Percentiles rank a stretch among this genome's conserved stretches.
Conservation (phyloP, 2,888 invertebrate species). For the Anagyrus pseudococci region DNA sequence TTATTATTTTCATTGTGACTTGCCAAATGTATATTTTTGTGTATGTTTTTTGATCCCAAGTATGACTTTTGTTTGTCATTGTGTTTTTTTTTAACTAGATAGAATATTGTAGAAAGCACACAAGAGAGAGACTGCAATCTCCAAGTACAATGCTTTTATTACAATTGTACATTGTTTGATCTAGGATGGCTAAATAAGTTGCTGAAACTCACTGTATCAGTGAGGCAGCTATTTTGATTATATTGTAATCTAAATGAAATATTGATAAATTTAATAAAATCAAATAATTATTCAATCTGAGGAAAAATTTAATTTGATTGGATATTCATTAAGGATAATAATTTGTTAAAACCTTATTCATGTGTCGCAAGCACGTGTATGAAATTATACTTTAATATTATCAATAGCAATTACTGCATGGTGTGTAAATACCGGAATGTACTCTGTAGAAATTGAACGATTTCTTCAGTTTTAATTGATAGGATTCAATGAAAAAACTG, state of each 20-base stretch:
- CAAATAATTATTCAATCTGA: conserved; percentile 39
- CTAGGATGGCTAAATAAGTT: conserved; percentile 39
- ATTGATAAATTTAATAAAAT: conserved; percentile 51
- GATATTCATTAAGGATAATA: conserved; percentile 21
- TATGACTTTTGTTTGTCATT: conserved; percentile 26
- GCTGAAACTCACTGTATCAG: conserved; percentile 60
- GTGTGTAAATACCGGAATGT: conserved; percentile 53
- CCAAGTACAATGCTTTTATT: conserved; percentile 38
- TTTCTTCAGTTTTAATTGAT: conserved; percentile 28
- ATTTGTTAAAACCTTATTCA: conserved; percentile 27
- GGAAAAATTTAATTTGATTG: conserved; percentile 30
- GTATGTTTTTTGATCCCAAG: conserved; percentile 30
- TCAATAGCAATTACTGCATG: conserved; percentile 47
- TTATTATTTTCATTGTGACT: conserved; percentile 32
- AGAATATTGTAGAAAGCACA: conserved; percentile 33
- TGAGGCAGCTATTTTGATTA: conserved; percentile 55
- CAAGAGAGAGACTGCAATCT: conserved; percentile 36
- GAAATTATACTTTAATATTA: conserved; percentile 37
- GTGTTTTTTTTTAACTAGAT: conserved; percentile 34
- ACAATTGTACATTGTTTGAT: conserved; percentile 38
- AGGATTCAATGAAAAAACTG: conserved; percentile 17
- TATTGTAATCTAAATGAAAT: conserved; percentile 53
- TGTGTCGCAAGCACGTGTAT: conserved; percentile 32
- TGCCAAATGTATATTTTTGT: conserved; percentile 39
- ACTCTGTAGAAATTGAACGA: conserved; percentile 39